phyloP scores from a whole-genome alignment of 2,113 vertebrate species.

The Rhea pennata region DNA sequence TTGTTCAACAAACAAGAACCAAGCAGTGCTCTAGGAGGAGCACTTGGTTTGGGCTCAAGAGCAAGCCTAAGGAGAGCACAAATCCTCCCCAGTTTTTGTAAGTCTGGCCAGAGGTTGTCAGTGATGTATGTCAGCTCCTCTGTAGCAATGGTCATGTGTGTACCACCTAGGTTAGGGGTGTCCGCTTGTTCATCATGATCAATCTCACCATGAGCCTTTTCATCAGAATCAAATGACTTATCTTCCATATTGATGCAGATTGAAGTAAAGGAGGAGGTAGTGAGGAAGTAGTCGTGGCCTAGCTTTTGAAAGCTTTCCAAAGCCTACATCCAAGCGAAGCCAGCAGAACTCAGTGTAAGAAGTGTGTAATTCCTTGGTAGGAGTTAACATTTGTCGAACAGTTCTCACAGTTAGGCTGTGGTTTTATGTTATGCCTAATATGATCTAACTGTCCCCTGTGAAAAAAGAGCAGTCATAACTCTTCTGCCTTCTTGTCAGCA shows the following conservation, averaged over 20 bases:
- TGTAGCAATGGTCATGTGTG: background rate
- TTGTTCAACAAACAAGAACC: background rate
- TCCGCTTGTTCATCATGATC: background rate
- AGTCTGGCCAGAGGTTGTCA: background rate
- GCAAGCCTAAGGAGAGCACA: background rate
- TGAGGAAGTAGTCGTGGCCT: background rate
- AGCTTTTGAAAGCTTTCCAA: background rate
- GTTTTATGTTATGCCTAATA: background rate
- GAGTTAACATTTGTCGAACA: background rate
- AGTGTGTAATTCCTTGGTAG: background rate
- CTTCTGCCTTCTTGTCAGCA: background rate
- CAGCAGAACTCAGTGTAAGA: background rate
- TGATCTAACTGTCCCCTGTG: background rate
- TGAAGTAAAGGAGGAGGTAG: background rate
- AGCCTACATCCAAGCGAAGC: background rate
- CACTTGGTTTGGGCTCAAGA: rapidly evolving
- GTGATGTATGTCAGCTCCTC: too few relatives aligned
- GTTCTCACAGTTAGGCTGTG: background rate
- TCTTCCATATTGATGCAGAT: background rate
- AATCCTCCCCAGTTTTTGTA: background rate
- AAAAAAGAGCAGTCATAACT: background rate
- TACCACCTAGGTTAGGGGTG: background rate
- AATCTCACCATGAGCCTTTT: background rate
- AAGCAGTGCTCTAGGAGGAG: background rate
- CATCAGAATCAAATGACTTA: background rate